phyloP scores from a whole-genome alignment of 2,113 vertebrate species.

The human region GRCh38 chr7:103566501-103567000 shows the following conservation, averaged over 20 bases:
- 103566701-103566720: slow-evolving; percentile 94
- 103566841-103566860: slow-evolving; percentile 35
- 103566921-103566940: slow-evolving; percentile 67
- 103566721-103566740: slow-evolving; percentile 94
- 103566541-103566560: not conserved
- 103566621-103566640: slow-evolving; percentile 93
- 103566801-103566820: slow-evolving; percentile 18
- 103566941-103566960: slow-evolving; percentile 47
- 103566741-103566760: slow-evolving; percentile 97
- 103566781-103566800: slow-evolving; percentile 51
- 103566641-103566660: slow-evolving; percentile 93
- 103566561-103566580: not conserved
- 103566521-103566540: not conserved
- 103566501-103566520: slow-evolving; percentile 53
- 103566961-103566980: slow-evolving; percentile 50
- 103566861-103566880: slow-evolving; percentile 33
- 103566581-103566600: slow-evolving; percentile 74
- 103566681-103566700: slow-evolving; percentile 97
- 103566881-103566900: slow-evolving; percentile 54
- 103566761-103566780: slow-evolving; percentile 76
- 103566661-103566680: slow-evolving; percentile 96
- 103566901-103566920: slow-evolving; percentile 56
- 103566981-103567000: slow-evolving; percentile 54
- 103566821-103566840: slow-evolving; percentile 40
- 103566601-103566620: slow-evolving; percentile 98